These are phyloP conservation scores for Helicoverpa armigera DNA, from an alignment of 1,140 invertebrate genomes.

Conservation along the genomic window DNA sequence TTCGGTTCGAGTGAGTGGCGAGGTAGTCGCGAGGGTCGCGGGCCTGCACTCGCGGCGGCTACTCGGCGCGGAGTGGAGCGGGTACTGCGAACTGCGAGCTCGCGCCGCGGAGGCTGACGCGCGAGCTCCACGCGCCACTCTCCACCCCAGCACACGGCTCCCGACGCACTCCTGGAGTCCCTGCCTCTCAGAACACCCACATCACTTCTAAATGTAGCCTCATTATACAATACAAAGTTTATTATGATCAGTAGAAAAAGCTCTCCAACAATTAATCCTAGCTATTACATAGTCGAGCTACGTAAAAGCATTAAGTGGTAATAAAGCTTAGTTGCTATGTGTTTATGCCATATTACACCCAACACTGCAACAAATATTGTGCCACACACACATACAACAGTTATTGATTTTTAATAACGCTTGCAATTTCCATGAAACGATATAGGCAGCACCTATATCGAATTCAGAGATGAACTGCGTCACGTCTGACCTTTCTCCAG, in stretches of 20 bases:
- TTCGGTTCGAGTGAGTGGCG: constrained; percentile 57
- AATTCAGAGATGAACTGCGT: constrained; percentile 30
- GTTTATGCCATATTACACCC: background rate
- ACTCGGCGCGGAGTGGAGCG: constrained; percentile 65
- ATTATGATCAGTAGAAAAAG: background rate
- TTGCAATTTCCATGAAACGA: constrained; percentile 50
- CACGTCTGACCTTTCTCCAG: constrained; percentile 44
- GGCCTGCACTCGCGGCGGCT: constrained; percentile 71
- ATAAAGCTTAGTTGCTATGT: constrained; percentile 2
- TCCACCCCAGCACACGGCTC: constrained; percentile 12
- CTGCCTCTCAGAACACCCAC: background rate
- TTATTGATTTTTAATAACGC: constrained; percentile 56
- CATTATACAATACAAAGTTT: background rate
- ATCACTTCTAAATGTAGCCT: too few relatives aligned
- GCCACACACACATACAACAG: too few relatives aligned
- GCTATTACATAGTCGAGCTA: too few relatives aligned
- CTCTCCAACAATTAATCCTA: background rate
- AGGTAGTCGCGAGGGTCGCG: constrained; percentile 49
- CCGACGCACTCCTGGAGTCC: background rate
- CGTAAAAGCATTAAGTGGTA: too few relatives aligned
- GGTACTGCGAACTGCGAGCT: constrained; percentile 16
- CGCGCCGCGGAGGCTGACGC: constrained; percentile 51
- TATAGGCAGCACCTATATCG: constrained; percentile 9
- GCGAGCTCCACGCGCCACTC: constrained; percentile 7
- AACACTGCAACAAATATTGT: background rate